Evolutionary conservation across 2,888 invertebrate species (phyloP).

Genomic region (Drosophila infuscata): DNA sequence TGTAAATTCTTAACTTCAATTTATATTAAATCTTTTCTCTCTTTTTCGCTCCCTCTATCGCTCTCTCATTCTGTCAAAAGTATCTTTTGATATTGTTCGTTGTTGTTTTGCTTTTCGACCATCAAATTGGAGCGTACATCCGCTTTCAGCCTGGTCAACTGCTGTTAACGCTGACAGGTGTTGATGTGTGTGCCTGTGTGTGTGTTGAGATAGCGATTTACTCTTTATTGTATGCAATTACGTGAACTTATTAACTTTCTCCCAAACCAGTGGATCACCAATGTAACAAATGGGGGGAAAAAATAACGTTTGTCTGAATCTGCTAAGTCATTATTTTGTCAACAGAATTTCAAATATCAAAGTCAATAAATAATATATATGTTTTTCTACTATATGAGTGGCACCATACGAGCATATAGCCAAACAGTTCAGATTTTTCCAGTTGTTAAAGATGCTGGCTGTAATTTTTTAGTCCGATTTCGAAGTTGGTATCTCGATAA

Average conservation of each 20-base stretch:
- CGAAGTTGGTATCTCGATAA: not conserved
- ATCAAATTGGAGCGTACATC: conserved; percentile 38
- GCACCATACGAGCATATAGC: not conserved
- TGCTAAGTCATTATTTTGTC: not conserved
- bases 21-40: conserved; percentile 1
- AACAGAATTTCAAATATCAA: not conserved
- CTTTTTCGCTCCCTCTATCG: not conserved
- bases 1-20: not conserved
- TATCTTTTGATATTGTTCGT: conserved; percentile 8
- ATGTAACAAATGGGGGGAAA: conserved; percentile 9
- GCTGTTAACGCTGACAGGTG: conserved; percentile 16
- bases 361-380: not conserved
- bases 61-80: conserved; percentile 1
- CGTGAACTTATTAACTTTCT: conserved; percentile 33
- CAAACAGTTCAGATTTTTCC: not conserved
- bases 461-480: not conserved
- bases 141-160: conserved; percentile 15
- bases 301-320: not conserved
- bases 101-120: conserved; percentile 11
- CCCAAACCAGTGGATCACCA: conserved; percentile 14
- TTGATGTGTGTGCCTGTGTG: conserved; percentile 2
- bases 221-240: conserved; percentile 28
- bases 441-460: not conserved
- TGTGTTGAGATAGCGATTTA: conserved; percentile 9
- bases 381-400: not conserved